phyloP scores from a whole-genome alignment of 2,888 invertebrate genomes.

The Diarsia rubi region DNA sequence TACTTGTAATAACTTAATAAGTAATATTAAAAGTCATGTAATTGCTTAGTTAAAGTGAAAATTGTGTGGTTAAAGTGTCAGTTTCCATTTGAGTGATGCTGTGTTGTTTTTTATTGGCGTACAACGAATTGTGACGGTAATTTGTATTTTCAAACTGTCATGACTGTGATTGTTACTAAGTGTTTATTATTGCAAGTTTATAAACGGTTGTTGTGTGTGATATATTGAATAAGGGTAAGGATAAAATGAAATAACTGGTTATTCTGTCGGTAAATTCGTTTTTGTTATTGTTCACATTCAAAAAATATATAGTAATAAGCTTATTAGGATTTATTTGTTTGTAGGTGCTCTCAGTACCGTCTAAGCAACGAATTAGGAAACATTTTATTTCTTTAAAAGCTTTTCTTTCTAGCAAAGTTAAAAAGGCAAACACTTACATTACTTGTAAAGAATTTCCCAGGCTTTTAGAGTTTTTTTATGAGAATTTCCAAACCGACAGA shows the following conservation, averaged over 20 bases:
- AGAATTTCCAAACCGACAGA: no score
- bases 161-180: not conserved
- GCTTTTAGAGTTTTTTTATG: no score
- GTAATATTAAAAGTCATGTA: slow-evolving; percentile 36
- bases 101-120: slow-evolving; percentile 24
- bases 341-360: no score
- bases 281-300: not conserved
- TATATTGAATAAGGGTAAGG: not conserved
- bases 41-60: slow-evolving; percentile 26
- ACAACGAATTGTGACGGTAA: slow-evolving; percentile 21
- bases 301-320: not conserved
- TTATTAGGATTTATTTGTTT: not conserved
- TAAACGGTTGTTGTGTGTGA: not conserved
- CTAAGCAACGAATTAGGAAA: no score
- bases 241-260: not conserved
- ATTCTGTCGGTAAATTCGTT: not conserved
- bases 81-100: slow-evolving; percentile 2
- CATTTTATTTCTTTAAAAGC: no score
- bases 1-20: no score
- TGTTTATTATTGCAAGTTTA: not conserved
- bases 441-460: no score
- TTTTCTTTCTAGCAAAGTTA: no score
- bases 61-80: slow-evolving; percentile 4
- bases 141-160: slow-evolving; percentile 13
- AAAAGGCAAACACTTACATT: no score